These are phyloP conservation scores for Oophaga pumilio DNA, from an alignment of 2,113 vertebrate genomes.

Conservation along the genomic window DNA sequence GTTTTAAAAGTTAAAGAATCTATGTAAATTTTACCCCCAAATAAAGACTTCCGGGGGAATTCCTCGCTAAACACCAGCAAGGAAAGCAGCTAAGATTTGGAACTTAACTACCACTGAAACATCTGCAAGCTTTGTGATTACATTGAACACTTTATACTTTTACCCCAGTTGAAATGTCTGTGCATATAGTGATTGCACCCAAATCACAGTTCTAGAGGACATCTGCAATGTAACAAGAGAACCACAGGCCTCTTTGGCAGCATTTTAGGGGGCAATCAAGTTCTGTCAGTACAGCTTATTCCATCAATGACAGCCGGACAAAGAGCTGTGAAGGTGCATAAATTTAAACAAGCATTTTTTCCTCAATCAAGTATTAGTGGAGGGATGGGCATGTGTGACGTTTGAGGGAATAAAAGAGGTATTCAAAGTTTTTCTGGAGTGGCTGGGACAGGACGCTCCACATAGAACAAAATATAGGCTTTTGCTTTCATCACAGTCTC, in stretches of 20 bases:
- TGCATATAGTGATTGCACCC: not conserved
- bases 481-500: conserved; percentile 93
- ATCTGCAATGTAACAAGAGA: not conserved
- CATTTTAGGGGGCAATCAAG: not conserved
- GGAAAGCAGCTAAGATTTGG: not conserved
- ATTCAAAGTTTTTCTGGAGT: conserved; percentile 78
- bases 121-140: not conserved
- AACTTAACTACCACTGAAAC: not conserved
- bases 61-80: not conserved
- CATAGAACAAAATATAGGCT: conserved; percentile 97
- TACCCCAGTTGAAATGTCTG: not conserved
- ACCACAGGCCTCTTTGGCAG: not conserved
- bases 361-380: conserved; percentile 53
- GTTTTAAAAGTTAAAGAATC: not conserved
- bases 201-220: not conserved
- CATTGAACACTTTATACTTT: not conserved
- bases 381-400: conserved; percentile 64
- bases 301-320: conserved; percentile 24
- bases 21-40: not conserved
- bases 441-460: conserved; percentile 79
- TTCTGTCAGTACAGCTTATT: conserved; percentile 39
- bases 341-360: conserved; percentile 18
- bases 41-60: not conserved
- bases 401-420: conserved; percentile 62
- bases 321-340: conserved; percentile 44